A percentile compares a stretch with the other conserved stretches of the same genome.
phyloP scores from a whole-genome alignment of 2,888 invertebrate species.

The Ormia ochracea region DNA sequence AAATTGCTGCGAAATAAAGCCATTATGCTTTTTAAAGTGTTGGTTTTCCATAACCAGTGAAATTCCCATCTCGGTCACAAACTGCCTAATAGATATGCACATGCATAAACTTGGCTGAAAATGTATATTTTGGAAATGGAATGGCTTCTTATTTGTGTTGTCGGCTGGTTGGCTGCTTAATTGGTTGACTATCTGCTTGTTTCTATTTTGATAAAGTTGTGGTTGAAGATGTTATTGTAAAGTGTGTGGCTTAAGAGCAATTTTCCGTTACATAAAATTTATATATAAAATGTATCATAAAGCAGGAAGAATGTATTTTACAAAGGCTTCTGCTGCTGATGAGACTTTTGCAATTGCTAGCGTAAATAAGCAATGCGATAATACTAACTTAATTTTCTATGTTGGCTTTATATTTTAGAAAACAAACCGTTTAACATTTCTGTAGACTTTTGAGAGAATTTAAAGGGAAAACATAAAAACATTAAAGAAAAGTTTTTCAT shows the following conservation, averaged over 20 bases:
- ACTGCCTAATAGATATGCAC: neutral
- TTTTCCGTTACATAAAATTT: conserved; percentile 60
- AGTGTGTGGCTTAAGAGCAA: conserved; percentile 54
- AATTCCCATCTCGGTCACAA: neutral
- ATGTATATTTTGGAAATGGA: neutral
- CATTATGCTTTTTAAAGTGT: too few species aligned
- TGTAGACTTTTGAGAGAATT: neutral
- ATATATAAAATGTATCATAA: conserved; percentile 29
- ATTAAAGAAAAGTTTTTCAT: conserved; percentile 5
- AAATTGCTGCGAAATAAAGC: too few species aligned
- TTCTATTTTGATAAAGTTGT: conserved; percentile 42
- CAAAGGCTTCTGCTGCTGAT: neutral
- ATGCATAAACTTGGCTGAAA: neutral
- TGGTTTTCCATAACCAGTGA: too few species aligned
- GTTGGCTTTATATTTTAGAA: conserved; percentile 23
- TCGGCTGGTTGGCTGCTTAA: conserved; percentile 25
- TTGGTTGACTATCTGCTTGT: conserved; percentile 22
- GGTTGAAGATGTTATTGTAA: conserved; percentile 46
- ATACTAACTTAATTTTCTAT: conserved; percentile 18
- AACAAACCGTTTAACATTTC: conserved; percentile 49
- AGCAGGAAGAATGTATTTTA: neutral
- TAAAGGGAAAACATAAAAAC: conserved; percentile 12
- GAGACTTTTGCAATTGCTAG: conserved; percentile 14
- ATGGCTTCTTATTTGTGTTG: conserved; percentile 1
- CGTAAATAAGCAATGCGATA: conserved; percentile 32